These are phyloP conservation scores for Mnemiopsis leidyi DNA, from an alignment of 37 sponge, comb jelly and placozoan genomes.

Conservation along the genomic window DNA sequence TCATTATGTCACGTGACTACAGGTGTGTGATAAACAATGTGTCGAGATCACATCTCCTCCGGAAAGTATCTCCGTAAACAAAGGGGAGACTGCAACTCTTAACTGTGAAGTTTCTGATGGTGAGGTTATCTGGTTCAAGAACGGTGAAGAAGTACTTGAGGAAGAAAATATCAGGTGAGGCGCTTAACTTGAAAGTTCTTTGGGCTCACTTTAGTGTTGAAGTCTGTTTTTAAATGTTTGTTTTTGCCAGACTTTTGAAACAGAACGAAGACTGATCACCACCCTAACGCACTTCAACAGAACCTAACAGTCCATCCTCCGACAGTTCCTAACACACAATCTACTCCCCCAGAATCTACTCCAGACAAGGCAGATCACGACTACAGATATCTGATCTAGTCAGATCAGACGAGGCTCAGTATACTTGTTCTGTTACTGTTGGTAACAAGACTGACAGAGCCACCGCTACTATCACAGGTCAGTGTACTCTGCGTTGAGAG, in stretches of 20 bases:
- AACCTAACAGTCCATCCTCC: too few relatives aligned
- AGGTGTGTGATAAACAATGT: slow-evolving; percentile 13
- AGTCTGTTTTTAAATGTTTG: too few relatives aligned
- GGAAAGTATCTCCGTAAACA: not conserved
- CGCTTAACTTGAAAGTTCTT: too few relatives aligned
- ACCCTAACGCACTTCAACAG: too few relatives aligned
- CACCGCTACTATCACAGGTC: not conserved
- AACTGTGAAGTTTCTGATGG: slow-evolving; percentile 30
- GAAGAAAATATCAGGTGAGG: slow-evolving; percentile 22
- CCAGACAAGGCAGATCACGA: not conserved
- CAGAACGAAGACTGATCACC: too few relatives aligned
- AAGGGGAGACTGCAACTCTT: slow-evolving; percentile 19
- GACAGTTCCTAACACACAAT: not conserved
- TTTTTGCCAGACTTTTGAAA: too few relatives aligned
- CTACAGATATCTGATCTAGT: not conserved
- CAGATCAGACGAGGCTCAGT: not conserved
- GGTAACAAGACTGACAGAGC: not conserved
- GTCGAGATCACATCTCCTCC: not conserved
- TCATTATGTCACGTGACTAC: too few relatives aligned
- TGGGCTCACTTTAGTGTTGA: too few relatives aligned
- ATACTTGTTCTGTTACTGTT: slow-evolving; percentile 1
- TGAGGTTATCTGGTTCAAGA: slow-evolving; percentile 15
- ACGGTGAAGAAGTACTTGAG: not conserved
- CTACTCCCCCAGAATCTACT: not conserved
- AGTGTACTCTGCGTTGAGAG: too few relatives aligned